These are phyloP conservation scores for Epirrita christyi DNA, from an alignment of 2,888 invertebrate genomes.

Conservation along the genomic window DNA sequence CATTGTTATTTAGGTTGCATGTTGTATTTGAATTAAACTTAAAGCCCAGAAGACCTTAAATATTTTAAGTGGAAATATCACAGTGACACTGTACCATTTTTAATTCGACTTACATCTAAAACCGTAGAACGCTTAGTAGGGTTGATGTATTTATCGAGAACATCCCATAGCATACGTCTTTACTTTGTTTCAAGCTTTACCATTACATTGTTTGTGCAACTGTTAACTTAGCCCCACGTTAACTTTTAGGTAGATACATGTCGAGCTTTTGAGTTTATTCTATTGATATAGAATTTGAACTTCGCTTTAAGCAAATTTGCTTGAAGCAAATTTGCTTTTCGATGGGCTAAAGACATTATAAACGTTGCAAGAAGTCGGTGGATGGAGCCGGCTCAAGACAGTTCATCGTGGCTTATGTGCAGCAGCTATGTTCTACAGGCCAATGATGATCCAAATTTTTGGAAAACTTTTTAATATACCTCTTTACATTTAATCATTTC, in stretches of 20 bases:
- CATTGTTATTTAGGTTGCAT: not conserved
- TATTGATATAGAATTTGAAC: conserved; percentile 29
- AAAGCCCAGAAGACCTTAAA: conserved; percentile 7
- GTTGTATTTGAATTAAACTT: conserved; percentile 22
- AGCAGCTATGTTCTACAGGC: too few species aligned
- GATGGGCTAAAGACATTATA: too few species aligned
- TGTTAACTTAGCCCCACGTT: conserved; percentile 41
- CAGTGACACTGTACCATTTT: not conserved
- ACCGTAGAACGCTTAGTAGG: conserved; percentile 12
- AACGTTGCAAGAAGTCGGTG: too few species aligned
- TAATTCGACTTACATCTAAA: not conserved
- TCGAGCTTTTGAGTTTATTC: conserved; percentile 24
- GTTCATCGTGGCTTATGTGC: conserved; percentile 8
- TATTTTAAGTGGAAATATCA: not conserved
- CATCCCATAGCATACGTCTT: conserved; percentile 47
- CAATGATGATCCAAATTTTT: too few species aligned
- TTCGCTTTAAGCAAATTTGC: conserved; percentile 7
- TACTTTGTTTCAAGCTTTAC: conserved; percentile 53
- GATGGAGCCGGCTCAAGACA: too few species aligned
- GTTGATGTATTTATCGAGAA: conserved; percentile 39
- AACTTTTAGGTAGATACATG: conserved; percentile 13
- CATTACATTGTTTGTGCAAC: conserved; percentile 50
- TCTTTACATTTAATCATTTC: too few species aligned
- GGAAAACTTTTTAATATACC: too few species aligned
- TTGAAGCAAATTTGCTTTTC: conserved; percentile 18